A percentile compares a stretch with the other conserved stretches of the same genome.
Conservation (phyloP, 2,113 vertebrate genomes). For the Alligator sinensis region DNA sequence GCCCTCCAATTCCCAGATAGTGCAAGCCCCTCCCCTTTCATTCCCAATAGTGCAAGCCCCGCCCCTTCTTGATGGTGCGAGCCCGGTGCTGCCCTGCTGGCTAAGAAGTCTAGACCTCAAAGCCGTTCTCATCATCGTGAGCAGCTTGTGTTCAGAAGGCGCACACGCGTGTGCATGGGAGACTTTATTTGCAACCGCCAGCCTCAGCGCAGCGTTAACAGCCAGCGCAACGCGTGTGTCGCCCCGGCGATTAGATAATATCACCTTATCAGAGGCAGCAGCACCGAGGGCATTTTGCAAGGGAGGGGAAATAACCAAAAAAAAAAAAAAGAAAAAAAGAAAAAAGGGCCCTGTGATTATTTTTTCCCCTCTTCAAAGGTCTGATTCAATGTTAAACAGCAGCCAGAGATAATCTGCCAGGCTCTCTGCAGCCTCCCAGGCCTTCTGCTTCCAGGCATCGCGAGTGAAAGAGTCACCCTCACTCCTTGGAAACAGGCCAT, state of each 20-base stretch:
- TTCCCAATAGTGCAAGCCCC: background rate
- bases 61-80: too few relatives aligned
- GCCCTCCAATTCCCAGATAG: background rate
- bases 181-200: background rate
- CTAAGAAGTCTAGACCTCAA: background rate
- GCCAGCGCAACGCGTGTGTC: rapidly evolving
- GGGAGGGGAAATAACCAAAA: too few relatives aligned
- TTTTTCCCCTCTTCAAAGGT: background rate
- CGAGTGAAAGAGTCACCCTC: background rate
- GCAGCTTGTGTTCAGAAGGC: background rate
- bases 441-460: background rate
- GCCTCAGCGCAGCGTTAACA: background rate
- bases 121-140: background rate
- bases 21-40: background rate
- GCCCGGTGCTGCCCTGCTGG: background rate
- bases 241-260: background rate
- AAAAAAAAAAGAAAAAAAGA: background rate
- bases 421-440: background rate
- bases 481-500: conserved; percentile 1
- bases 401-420: background rate
- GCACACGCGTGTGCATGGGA: background rate
- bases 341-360: background rate
- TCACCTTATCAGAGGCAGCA: background rate
- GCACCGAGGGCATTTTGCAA: background rate
- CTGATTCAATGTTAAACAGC: background rate